These are phyloP conservation scores for Rhipidura dahli DNA, from an alignment of 2,113 vertebrate species.

Conservation along the genomic window DNA sequence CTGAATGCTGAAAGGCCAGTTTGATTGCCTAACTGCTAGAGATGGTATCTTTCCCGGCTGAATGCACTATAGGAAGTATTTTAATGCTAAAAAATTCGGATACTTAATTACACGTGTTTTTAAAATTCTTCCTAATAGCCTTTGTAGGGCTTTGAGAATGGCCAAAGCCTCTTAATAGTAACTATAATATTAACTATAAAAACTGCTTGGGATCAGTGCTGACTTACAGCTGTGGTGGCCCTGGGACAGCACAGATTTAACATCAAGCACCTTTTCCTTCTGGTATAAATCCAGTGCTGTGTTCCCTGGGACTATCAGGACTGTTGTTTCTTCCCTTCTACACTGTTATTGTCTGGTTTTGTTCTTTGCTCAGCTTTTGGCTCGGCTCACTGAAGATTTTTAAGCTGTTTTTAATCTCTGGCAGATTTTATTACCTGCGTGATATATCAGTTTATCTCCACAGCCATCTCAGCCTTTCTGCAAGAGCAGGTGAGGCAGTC, in stretches of 20 bases:
- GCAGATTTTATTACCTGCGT: not conserved
- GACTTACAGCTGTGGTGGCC: not conserved
- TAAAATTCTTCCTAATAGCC: not conserved
- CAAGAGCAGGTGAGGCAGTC: not conserved
- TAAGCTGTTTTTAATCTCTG: not conserved
- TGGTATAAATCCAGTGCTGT: not conserved
- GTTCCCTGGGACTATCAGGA: not conserved
- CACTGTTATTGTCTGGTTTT: not conserved
- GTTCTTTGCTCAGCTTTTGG: not conserved
- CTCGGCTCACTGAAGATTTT: not conserved
- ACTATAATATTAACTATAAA: not conserved
- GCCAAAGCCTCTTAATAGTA: not conserved
- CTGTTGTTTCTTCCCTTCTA: not conserved
- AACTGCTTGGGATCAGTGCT: not conserved
- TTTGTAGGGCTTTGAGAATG: not conserved
- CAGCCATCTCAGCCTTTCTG: conserved; percentile 13
- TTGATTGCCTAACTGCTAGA: not conserved
- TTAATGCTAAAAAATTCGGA: not conserved
- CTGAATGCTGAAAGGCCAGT: not conserved
- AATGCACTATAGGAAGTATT: not conserved
- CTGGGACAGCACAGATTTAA: not conserved
- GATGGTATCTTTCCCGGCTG: not conserved
- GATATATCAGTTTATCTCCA: conserved; percentile 9
- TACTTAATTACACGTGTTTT: not conserved
- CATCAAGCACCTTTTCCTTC: not conserved